phyloP scores from a whole-genome alignment of 2,888 invertebrate genomes.

The Eueremaeus valkanovi region DNA sequence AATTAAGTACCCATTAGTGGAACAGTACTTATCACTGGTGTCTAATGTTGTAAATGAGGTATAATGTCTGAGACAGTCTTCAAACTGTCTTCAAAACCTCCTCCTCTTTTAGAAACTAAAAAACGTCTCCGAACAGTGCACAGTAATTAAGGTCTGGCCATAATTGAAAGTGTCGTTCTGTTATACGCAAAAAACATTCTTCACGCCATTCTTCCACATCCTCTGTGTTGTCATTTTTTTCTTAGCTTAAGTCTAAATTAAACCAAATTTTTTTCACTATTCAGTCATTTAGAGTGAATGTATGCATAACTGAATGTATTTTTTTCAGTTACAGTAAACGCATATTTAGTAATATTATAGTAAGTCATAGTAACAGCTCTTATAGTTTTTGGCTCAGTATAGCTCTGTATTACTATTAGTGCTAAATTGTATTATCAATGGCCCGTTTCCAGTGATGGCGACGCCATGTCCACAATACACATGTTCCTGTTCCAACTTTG shows the following conservation, averaged over 20 bases:
- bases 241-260: background rate
- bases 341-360: background rate
- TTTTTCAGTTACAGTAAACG: constrained; percentile 9
- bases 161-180: constrained; percentile 26
- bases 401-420: background rate
- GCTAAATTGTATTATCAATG: constrained; percentile 25
- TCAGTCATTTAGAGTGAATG: background rate
- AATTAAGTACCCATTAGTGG: background rate
- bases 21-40: background rate
- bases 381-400: background rate
- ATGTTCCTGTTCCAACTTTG: background rate
- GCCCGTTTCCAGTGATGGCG: constrained; percentile 31
- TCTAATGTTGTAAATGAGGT: background rate
- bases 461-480: constrained; percentile 25
- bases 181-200: constrained; percentile 16
- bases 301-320: background rate
- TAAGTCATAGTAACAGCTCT: background rate
- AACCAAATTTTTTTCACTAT: background rate
- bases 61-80: background rate
- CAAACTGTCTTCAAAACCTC: too few relatives aligned
- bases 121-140: background rate
- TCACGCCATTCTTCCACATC: constrained; percentile 7
- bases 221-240: background rate
- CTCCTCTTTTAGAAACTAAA: background rate
- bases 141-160: constrained; percentile 11